Evolutionary conservation across 2,888 invertebrate species (phyloP).

Genomic region (Ametastegia equiseti): DNA sequence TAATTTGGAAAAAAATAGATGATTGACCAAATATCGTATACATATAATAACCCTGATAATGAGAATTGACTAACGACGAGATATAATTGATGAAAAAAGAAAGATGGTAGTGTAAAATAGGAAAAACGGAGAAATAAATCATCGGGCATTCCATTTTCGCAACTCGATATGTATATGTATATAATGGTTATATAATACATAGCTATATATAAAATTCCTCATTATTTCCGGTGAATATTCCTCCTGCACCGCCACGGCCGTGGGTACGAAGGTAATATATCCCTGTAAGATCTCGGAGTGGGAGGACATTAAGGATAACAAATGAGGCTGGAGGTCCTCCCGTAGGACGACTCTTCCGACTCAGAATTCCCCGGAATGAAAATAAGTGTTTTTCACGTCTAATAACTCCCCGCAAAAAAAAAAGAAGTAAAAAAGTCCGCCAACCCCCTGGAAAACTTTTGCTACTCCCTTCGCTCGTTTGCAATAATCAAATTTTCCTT

Average conservation of each 20-base stretch:
- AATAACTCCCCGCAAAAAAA: slow-evolving; percentile 58
- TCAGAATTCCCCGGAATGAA: slow-evolving; percentile 70
- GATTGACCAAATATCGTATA: too few relatives aligned
- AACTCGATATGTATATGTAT: too few relatives aligned
- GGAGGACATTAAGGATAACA: slow-evolving; percentile 73
- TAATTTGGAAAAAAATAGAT: too few relatives aligned
- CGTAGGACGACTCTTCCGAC: slow-evolving; percentile 71
- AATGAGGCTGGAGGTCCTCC: slow-evolving; percentile 73
- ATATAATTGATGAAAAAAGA: not conserved
- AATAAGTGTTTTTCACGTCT: slow-evolving; percentile 67
- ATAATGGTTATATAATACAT: too few relatives aligned
- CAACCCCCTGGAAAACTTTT: slow-evolving; percentile 55
- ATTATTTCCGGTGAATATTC: slow-evolving; percentile 66
- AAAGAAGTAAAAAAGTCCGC: too few relatives aligned
- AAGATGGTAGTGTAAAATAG: not conserved
- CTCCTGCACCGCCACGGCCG: too few relatives aligned
- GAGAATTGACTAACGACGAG: too few relatives aligned
- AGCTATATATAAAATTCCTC: slow-evolving; percentile 62
- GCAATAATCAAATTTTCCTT: too few relatives aligned
- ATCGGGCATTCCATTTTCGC: not conserved
- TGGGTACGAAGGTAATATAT: slow-evolving; percentile 51
- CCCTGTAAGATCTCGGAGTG: slow-evolving; percentile 60
- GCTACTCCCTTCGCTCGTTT: too few relatives aligned
- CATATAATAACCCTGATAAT: too few relatives aligned
- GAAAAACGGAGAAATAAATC: not conserved